Base-by-base conservation (phyloP, 2,797 vertebrate species). In the Gymnopithys bicolor region DNA sequence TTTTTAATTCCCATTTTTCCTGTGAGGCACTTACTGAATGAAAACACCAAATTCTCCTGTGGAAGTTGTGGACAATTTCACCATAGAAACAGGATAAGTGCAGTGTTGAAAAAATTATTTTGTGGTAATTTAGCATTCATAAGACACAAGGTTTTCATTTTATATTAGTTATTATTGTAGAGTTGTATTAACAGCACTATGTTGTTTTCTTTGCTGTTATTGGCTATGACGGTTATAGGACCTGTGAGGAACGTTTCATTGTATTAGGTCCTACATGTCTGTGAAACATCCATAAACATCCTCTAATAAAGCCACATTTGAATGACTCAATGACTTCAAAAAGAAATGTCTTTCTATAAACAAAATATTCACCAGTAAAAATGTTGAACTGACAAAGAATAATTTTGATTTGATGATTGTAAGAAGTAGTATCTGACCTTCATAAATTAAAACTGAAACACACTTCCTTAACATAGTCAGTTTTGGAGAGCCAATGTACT, bases 1-100 rank as follows among this genome's bases (percentile, higher is more conserved):
- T 87, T 92, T 60, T 89, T 67, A 77, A 79, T 74, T 87, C 37
- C 7, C 8, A 14, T 32, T 87, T 89, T 75, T 69, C 21, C 21
- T 93, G n/a, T 76, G 41, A 93, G 9, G 12, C 13, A 63, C 23
- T 87, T 73, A 56, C 28, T 94, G 63, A 96, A 93, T 66, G 30
- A 90, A 48, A 17, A 91, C 23, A 69, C 11, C 27, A 88, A 84
- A 88, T 37, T 66, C 19, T 81, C 16, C 24, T 52, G n/a, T 27
- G 6, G 24, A 93, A 84, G n/a, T 45, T 86, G 43, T 33, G 43
- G 82, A 55, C 5, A 90, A 45, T 74, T 92, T 82, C 76, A 63
- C 74, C 39, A 74, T 35, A 88, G 77, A 84, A 94, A 82, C 41
- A 53, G 21, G 45, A 43, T 62, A 94, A 86, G 6, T 4, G 1